Evolutionary conservation across 2,888 invertebrate genomes (phyloP), one percentile per base, ranked within the genome.

Genomic region (Drosophila histrio): DNA sequence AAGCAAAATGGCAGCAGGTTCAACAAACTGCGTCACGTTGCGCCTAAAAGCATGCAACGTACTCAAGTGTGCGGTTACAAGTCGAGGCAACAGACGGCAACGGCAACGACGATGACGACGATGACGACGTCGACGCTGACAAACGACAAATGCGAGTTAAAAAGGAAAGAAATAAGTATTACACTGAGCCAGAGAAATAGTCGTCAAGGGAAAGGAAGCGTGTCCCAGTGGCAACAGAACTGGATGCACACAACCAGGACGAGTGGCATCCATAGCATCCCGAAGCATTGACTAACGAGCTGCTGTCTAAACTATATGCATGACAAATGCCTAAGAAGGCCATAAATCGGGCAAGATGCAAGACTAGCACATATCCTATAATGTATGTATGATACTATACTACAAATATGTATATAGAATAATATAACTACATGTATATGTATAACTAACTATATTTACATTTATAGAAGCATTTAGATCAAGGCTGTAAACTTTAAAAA

Each of bases 11-110:
- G 43, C 44, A 28, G 52, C 63, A 68, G 70, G 87, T 87, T 83
- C 82, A 87, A 83, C 85, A 83, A 83, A 87, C 82, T 63, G 82
- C 87, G 52, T 43, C 78, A 81, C 74, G 84, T 84, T 87, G 87
- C 77, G 81, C 82, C 82, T 82, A 82, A 85, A 85, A 76, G 85
- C 87, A 78, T 66, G 85, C 82, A 85, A 62, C 85, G 57, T 49
- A 65, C 79, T 81, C 69, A 66, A 81, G 83, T 86, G 68, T 86
- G 80, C 83, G 80, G 80, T 81, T 86, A 53, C 76, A 84, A 87
- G 87, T 76, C 79, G 85, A 76, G 85, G 87, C 85, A 70, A 71
- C 56, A 66, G 68, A 41, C 21, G 26, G 26, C 17, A 19, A 30
- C 30, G 53, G 56, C 60, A n/a, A n/a, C n/a, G n/a, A n/a, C n/a